These are phyloP conservation scores for Pseudorhombus dupliciocellatus DNA, from an alignment of 2,113 vertebrate genomes.

Conservation along the genomic window DNA sequence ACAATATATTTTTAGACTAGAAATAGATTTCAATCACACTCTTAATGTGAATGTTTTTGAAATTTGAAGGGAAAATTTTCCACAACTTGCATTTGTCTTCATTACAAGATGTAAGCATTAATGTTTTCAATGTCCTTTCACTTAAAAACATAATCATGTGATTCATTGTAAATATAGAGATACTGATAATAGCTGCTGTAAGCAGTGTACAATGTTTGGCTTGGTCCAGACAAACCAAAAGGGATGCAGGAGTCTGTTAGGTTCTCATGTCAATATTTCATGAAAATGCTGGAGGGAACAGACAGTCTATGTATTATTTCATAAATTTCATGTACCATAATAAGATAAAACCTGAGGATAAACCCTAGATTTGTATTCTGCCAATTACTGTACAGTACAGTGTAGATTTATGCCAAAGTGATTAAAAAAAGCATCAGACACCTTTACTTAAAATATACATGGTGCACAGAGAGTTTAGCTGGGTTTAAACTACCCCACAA, in stretches of 20 bases:
- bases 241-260: neutral
- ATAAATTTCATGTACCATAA: conserved; percentile 15
- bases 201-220: neutral
- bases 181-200: conserved; percentile 1
- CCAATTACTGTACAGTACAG: conserved; percentile 15
- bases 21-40: no score
- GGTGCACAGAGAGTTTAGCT: conserved; percentile 50
- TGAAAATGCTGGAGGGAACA: neutral
- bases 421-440: conserved; percentile 38
- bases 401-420: conserved; percentile 9
- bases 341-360: neutral
- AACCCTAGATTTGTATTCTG: conserved; percentile 3
- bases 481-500: conserved; percentile 58
- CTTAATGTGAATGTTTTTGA: no score
- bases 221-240: neutral
- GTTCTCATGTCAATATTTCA: neutral
- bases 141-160: neutral
- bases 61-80: no score
- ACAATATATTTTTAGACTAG: no score
- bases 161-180: conserved; percentile 5
- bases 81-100: no score
- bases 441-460: conserved; percentile 41
- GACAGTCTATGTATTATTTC: neutral
- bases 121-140: no score
- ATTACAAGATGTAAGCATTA: no score